phyloP scores from a whole-genome alignment of 2,113 vertebrate genomes.

The Neogobius melanostomus region DNA sequence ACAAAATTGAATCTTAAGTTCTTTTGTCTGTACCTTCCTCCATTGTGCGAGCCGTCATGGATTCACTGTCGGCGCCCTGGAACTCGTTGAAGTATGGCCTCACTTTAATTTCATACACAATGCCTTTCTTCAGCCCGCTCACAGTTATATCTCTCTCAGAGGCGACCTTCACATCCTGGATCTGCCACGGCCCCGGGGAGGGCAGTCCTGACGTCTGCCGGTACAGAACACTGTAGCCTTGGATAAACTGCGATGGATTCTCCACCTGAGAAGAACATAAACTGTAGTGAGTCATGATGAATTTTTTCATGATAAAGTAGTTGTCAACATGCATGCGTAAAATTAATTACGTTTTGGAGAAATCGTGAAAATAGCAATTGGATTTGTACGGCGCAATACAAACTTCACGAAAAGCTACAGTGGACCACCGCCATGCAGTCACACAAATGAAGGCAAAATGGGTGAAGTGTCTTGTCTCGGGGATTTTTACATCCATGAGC shows the following conservation, averaged over 20 bases:
- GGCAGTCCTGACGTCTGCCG: conserved; percentile 88
- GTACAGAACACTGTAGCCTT: conserved; percentile 91
- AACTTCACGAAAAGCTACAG: no score
- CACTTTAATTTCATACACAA: conserved; percentile 93
- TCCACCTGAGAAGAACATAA: conserved; percentile 80
- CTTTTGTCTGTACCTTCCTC: conserved; percentile 86
- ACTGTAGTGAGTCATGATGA: conserved; percentile 13
- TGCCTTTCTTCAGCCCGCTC: conserved; percentile 86
- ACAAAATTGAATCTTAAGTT: conserved; percentile 20
- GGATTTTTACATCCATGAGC: no score
- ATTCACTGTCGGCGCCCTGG: conserved; percentile 94
- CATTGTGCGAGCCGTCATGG: conserved; percentile 90
- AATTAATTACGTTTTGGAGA: no score
- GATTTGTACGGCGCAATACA: no score
- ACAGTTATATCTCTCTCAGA: conserved; percentile 87
- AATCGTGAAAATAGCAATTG: no score
- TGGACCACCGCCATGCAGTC: no score
- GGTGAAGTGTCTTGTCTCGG: no score
- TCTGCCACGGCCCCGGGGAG: conserved; percentile 84
- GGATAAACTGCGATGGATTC: conserved; percentile 93
- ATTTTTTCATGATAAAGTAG: conserved; percentile 16
- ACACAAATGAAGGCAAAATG: no score
- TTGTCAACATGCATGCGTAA: conserved; percentile 23
- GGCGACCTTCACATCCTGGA: conserved; percentile 86
- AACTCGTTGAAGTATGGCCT: conserved; percentile 96